Conservation (phyloP, 2,888 invertebrate species). For the Trichogramma evanescens region DNA sequence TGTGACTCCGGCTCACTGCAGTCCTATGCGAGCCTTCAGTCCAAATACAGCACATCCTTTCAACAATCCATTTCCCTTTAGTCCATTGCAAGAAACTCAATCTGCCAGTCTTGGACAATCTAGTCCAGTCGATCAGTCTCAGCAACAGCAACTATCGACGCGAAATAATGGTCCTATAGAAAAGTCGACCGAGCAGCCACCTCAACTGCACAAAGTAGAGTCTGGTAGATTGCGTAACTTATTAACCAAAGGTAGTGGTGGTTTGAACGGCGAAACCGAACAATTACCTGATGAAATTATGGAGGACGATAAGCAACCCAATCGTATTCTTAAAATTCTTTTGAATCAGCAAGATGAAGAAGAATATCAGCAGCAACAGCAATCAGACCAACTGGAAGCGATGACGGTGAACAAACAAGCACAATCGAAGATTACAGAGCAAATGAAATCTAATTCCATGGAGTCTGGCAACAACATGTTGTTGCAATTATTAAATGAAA, state of each 20-base stretch:
- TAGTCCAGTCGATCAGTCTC: slow-evolving; percentile 7
- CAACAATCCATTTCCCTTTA: slow-evolving; percentile 56
- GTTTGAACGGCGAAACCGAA: slow-evolving; percentile 32
- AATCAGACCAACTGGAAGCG: too few relatives aligned
- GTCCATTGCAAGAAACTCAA: slow-evolving; percentile 54
- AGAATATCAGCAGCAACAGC: slow-evolving; percentile 50
- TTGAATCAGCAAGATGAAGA: slow-evolving; percentile 63
- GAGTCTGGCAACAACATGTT: slow-evolving; percentile 57
- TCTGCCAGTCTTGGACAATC: slow-evolving; percentile 40
- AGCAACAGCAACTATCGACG: slow-evolving; percentile 20
- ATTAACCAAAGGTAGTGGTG: slow-evolving; percentile 44
- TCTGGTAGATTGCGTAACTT: slow-evolving; percentile 52
- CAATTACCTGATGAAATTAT: slow-evolving; percentile 26
- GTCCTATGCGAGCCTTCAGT: slow-evolving; percentile 47
- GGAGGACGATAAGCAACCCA: slow-evolving; percentile 41
- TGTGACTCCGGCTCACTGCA: slow-evolving; percentile 49
- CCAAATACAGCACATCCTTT: slow-evolving; percentile 50
- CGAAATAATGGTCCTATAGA: neutral
- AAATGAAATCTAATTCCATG: slow-evolving; percentile 16
- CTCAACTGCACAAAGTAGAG: slow-evolving; percentile 33
- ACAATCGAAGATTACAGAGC: too few relatives aligned
- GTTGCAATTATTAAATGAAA: slow-evolving; percentile 71
- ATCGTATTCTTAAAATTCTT: slow-evolving; percentile 56
- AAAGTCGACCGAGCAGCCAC: slow-evolving; percentile 18
- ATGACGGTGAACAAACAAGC: neutral